Base-by-base conservation (phyloP, 1,140 invertebrate genomes). In the Pachypsylla venusta region DNA sequence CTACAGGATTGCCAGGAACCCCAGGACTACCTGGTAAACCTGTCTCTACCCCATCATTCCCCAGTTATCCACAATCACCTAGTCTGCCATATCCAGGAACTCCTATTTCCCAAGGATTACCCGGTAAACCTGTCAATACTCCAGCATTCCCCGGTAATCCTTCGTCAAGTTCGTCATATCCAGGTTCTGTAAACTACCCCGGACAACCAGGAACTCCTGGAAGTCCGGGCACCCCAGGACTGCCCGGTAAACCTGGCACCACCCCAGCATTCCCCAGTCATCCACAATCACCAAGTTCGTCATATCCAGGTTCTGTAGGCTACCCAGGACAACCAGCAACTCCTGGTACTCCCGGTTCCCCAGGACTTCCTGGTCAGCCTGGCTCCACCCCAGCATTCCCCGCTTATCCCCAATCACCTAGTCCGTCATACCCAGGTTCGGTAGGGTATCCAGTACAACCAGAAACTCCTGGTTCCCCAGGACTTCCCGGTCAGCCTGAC, bases 251-350 rank as follows among this genome's bases (percentile, higher is more conserved):
- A 20, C 67, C 67, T 59, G 63, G 65, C 20, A 65, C 62, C 7
- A 68, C 68, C 30, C 71, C 72, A 54, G 67, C 66, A n/a, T 68
- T 61, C 12, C 72, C 73, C 24, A 61, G 66, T 25, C 26, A 40
- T 2, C 57, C 40, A 2, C 54, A 59, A 1, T 1, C 13, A 30
- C 58, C 63, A 25, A 53, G 14, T 55, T 5, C 22, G 7, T 10
- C 24, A 28, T 57, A 27, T 30, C 64, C 66, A 7, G 63, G 64
- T 25, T 25, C 53, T 7, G 64, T 64, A 26, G 66, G 62, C 1
- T 40, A 20, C 14, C 60, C 60, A 61, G 59, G 63, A 58, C 53
- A 26, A 0, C 60, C 60, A 55, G 64, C 63, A 59, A 54, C 30
- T 30, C 64, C 62, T 25, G 66, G 65, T 10, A 53, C 66, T 13